Conservation (phyloP, 2,113 vertebrate species). For the Etheostoma cragini region DNA sequence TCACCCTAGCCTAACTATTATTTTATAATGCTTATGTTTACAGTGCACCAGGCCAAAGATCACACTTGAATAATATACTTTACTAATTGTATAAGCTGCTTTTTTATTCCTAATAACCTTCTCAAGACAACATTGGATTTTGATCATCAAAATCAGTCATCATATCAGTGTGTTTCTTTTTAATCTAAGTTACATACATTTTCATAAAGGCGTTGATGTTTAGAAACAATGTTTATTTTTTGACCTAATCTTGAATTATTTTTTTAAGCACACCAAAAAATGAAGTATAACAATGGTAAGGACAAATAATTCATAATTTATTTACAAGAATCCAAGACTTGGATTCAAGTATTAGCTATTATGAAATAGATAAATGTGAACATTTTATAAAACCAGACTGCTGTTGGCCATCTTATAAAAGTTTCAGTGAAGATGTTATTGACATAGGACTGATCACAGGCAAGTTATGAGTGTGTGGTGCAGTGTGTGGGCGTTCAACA, state of each 20-base stretch:
- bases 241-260: neutral
- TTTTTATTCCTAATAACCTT: neutral
- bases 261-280: neutral
- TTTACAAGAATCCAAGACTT: neutral
- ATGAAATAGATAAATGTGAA: constrained; percentile 40
- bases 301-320: constrained; percentile 17
- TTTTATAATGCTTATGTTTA: constrained; percentile 28
- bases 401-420: constrained; percentile 34
- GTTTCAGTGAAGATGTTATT: constrained; percentile 47
- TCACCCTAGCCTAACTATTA: constrained; percentile 17
- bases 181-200: neutral
- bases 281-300: neutral
- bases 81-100: neutral
- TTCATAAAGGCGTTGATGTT: neutral
- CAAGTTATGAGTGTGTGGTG: constrained; percentile 28
- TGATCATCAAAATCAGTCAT: neutral
- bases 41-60: constrained; percentile 24
- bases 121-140: neutral
- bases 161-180: neutral
- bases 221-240: neutral
- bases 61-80: neutral
- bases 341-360: constrained; percentile 10
- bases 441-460: constrained; percentile 35
- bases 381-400: constrained; percentile 24
- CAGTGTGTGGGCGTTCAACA: constrained; percentile 35